Base-by-base conservation (phyloP, 2,888 invertebrate genomes). In the Stomorhina lunata region DNA sequence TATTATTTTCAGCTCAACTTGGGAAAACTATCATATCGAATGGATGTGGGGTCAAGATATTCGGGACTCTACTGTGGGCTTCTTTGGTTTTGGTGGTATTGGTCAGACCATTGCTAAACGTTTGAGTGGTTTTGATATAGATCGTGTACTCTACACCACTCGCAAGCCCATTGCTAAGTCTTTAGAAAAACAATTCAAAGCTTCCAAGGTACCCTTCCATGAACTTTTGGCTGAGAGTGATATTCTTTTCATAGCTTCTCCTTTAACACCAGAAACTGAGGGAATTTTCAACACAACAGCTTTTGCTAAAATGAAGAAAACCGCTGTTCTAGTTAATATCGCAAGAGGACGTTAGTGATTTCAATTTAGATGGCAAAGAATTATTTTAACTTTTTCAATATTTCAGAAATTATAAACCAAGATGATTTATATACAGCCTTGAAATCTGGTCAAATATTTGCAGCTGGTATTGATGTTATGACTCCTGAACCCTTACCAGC, bases 381-480 rank as follows among this genome's bases (percentile, higher is more conserved):
- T n/a, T n/a, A n/a, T n/a, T 61, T 45, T 59, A 20, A 20, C 29
- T 72, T 55, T 59, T 72, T 34, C 1, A 9, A 22, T 25, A 27
- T 87, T 87, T 1, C 87, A 93, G 94, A 92, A 69, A 91, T 95
- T n/a, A 93, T 96, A 0, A 94, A 97, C 85, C 97, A 98, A 88
- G 94, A 95, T 0, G 97, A 95, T 80, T 91, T 99, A 27, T 93
- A 95, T 71, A 93, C 93, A 63, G 98, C 98, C 0, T 91, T 99
- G 61, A 94, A 94, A 87, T 92, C 92, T 43, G 94, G 94, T 1
- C 92, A 93, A 84, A 98, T 98, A 83, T 95, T 94, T 88, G 95
- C 95, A 0, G 98, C 98, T 1, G 98, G 98, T 0, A 92, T 99
- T 2, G 98, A 99, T 90, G 98, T 98, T 2, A 96, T 95, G 87